Conservation (phyloP, 2,888 invertebrate species). For the Philereme transversata region DNA sequence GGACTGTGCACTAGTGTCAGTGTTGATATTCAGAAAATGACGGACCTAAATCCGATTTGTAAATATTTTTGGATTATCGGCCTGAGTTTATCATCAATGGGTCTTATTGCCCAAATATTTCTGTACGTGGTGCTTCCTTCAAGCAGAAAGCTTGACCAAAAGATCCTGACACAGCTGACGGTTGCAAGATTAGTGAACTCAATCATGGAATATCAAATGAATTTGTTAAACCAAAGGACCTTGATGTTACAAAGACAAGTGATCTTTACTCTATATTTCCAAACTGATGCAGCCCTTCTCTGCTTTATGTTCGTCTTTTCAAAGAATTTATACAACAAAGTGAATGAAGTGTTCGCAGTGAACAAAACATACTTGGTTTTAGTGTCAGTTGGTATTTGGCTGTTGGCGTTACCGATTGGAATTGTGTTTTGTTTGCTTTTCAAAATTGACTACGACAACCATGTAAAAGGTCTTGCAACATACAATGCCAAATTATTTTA, state of each 20-base stretch:
- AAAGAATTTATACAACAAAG: constrained; percentile 14
- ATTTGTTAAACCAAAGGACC: not conserved
- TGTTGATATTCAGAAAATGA: constrained; percentile 1
- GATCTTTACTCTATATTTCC: not conserved
- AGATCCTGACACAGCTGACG: constrained; percentile 20
- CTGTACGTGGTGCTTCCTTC: constrained; percentile 16
- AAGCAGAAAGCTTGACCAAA: constrained; percentile 21
- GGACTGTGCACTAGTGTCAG: not conserved
- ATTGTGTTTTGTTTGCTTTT: constrained; percentile 4
- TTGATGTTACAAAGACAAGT: not conserved
- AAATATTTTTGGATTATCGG: constrained; percentile 9
- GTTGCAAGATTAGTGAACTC: constrained; percentile 6
- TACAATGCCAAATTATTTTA: constrained; percentile 9
- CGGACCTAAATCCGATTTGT: not conserved
- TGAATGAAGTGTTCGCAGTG: constrained; percentile 10
- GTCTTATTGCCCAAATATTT: constrained; percentile 16
- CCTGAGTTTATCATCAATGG: constrained; percentile 1
- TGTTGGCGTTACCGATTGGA: constrained; percentile 1
- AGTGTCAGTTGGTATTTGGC: constrained; percentile 15
- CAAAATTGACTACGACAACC: not conserved
- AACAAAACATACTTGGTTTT: constrained; percentile 4
- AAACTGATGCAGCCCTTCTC: constrained; percentile 4
- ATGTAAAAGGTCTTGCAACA: not conserved
- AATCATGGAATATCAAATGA: constrained; percentile 1
- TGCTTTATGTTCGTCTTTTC: constrained; percentile 21